These are phyloP conservation scores for Cairina moschata DNA, from an alignment of 2,113 vertebrate species.

Conservation along the genomic window DNA sequence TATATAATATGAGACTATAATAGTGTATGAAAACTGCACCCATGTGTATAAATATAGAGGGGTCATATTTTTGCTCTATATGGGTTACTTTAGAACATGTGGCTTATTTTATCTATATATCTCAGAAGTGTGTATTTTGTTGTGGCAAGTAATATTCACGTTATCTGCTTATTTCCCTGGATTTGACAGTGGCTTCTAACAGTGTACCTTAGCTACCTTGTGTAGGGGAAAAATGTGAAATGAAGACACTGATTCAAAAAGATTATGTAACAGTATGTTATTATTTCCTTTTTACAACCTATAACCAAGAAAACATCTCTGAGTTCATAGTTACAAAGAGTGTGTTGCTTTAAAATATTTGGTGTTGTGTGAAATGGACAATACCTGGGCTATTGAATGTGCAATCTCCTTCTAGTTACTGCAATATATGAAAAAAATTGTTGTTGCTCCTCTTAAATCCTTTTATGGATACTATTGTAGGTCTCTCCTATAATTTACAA, in stretches of 20 bases:
- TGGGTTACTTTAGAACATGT: slow-evolving; percentile 68
- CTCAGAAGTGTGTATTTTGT: slow-evolving; percentile 64
- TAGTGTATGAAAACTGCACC: slow-evolving; percentile 78
- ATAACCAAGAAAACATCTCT: neutral
- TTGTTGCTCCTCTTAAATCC: neutral
- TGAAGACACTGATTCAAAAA: neutral
- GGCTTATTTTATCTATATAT: slow-evolving; percentile 67
- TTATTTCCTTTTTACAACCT: neutral
- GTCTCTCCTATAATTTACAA: neutral
- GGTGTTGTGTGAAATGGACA: neutral
- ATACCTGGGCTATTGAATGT: neutral
- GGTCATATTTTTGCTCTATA: slow-evolving; percentile 76
- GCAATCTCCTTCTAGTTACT: neutral
- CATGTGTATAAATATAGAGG: slow-evolving; percentile 77
- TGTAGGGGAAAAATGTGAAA: neutral
- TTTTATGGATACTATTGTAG: neutral
- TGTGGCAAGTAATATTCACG: slow-evolving; percentile 17
- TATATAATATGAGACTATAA: slow-evolving; percentile 80
- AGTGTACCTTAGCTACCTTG: neutral
- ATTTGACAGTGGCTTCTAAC: neutral
- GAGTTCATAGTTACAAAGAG: neutral
- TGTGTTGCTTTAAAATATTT: neutral
- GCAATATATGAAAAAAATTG: neutral
- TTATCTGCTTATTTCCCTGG: neutral
- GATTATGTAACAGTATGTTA: neutral